These are phyloP conservation scores for Drosophila meridiana DNA, from an alignment of 2,888 invertebrate genomes.

Conservation along the genomic window DNA sequence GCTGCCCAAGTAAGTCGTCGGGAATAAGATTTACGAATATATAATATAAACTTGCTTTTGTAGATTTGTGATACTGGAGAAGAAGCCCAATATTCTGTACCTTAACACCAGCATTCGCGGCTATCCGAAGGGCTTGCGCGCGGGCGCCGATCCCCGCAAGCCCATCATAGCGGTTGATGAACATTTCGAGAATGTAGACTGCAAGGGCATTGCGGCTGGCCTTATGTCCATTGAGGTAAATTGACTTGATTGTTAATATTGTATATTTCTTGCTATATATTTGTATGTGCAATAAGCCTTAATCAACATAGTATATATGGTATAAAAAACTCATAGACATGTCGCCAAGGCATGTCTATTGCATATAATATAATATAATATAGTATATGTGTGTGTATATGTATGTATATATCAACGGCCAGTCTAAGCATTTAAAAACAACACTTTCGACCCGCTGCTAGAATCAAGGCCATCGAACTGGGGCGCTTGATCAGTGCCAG, in stretches of 20 bases:
- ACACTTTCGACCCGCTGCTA: constrained; percentile 33
- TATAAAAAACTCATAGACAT: constrained; percentile 69
- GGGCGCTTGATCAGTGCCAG: neutral
- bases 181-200: constrained; percentile 90
- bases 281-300: constrained; percentile 65
- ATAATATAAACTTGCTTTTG: constrained; percentile 30
- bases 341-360: constrained; percentile 29
- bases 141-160: constrained; percentile 92
- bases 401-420: constrained; percentile 38
- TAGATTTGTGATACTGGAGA: constrained; percentile 87
- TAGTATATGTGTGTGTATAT: neutral
- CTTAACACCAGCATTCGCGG: constrained; percentile 93
- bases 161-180: constrained; percentile 91
- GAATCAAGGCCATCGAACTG: constrained; percentile 14
- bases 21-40: neutral
- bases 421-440: constrained; percentile 65
- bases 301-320: constrained; percentile 66
- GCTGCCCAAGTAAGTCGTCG: constrained; percentile 87
- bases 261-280: constrained; percentile 62
- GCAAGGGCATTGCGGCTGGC: constrained; percentile 88
- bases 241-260: constrained; percentile 22
- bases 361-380: constrained; percentile 39
- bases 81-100: constrained; percentile 91
- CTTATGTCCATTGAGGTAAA: constrained; percentile 88
- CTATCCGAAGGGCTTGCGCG: constrained; percentile 93